Evolutionary conservation across 1,140 invertebrate genomes (phyloP).

Genomic region (Pseudomyrmex sp.): DNA sequence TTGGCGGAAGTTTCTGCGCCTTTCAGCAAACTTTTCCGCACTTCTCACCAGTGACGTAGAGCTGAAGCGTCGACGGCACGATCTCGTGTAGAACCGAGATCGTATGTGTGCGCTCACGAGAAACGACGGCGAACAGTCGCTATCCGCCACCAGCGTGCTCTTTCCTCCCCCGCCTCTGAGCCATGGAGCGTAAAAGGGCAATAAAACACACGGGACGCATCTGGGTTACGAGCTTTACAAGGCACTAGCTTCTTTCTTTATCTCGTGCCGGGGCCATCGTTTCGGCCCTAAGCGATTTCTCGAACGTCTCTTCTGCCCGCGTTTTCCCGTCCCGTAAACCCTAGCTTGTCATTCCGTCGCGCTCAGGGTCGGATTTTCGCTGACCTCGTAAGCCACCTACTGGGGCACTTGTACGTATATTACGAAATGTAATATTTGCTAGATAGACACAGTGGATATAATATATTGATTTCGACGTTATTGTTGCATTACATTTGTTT

Average conservation of each 20-base stretch:
- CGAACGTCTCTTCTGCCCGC: conserved; percentile 41
- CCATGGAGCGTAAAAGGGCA: conserved; percentile 75
- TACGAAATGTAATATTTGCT: not conserved
- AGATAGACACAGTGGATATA: not conserved
- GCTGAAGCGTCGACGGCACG: conserved; percentile 46
- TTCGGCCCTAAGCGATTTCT: conserved; percentile 74
- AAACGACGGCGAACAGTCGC: conserved; percentile 43
- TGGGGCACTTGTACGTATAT: not conserved
- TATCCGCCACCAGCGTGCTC: not conserved
- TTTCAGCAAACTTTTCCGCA: conserved; percentile 44
- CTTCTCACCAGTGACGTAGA: conserved; percentile 31
- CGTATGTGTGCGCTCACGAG: conserved; percentile 19
- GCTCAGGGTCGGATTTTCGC: conserved; percentile 17
- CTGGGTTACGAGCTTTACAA: conserved; percentile 82
- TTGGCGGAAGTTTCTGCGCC: conserved; percentile 30
- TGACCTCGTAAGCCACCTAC: not conserved
- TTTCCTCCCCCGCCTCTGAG: conserved; percentile 15
- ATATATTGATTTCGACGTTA: not conserved
- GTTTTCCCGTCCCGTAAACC: conserved; percentile 31
- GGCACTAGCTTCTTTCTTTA: conserved; percentile 76
- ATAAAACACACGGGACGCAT: conserved; percentile 83
- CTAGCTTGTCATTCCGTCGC: conserved; percentile 11
- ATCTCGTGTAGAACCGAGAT: conserved; percentile 43
- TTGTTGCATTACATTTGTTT: not conserved
- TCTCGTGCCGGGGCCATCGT: conserved; percentile 65